Conservation (phyloP, 1,140 invertebrate species). For the Diorhabda carinulata region DNA sequence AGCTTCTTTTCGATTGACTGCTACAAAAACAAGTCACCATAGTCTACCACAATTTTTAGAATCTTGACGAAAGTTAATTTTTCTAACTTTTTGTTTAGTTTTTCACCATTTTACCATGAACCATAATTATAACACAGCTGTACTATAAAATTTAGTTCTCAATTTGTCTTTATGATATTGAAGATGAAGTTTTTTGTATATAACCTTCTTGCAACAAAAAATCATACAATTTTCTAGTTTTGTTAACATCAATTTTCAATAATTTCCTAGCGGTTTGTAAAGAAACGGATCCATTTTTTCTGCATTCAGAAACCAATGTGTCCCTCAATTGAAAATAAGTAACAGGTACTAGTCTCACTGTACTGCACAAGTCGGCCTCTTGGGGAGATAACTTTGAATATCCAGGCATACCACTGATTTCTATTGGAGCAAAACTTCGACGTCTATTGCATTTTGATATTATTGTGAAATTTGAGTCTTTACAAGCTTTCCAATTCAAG, state of each 20-base stretch:
- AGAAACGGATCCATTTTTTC: slow-evolving; percentile 64
- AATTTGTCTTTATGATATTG: no score
- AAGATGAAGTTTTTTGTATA: slow-evolving; percentile 50
- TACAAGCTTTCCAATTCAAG: slow-evolving; percentile 41
- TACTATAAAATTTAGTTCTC: neutral
- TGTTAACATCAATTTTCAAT: slow-evolving; percentile 92
- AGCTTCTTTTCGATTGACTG: no score
- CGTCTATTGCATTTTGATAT: slow-evolving; percentile 33
- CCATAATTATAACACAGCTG: neutral
- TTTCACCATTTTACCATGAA: neutral
- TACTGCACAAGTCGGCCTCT: slow-evolving; percentile 75
- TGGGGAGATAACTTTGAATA: slow-evolving; percentile 68
- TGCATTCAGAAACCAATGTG: slow-evolving; percentile 69
- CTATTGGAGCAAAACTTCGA: slow-evolving; percentile 60
- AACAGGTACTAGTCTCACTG: slow-evolving; percentile 66
- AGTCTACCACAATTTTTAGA: no score
- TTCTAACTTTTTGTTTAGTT: no score
- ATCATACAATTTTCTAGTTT: slow-evolving; percentile 86
- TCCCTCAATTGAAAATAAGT: slow-evolving; percentile 75
- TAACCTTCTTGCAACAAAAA: slow-evolving; percentile 70
- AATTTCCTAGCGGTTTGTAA: slow-evolving; percentile 75
- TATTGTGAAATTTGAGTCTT: slow-evolving; percentile 30
- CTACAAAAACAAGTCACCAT: no score
- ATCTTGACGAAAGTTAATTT: no score
- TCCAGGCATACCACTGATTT: slow-evolving; percentile 72